Evolutionary conservation across 1,140 invertebrate species (phyloP).

Genomic region (Pseudoatta argentina): DNA sequence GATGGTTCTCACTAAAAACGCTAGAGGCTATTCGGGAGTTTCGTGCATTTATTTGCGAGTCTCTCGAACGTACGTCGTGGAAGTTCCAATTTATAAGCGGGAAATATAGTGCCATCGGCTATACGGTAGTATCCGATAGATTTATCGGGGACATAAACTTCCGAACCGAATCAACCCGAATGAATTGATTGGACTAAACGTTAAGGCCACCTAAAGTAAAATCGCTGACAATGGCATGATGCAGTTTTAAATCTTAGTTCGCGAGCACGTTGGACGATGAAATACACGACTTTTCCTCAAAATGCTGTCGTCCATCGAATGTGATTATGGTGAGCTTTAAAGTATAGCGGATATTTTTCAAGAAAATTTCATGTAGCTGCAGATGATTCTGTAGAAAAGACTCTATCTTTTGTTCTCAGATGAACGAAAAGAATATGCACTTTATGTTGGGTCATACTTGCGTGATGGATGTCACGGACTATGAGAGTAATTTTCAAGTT

Average conservation of each 20-base stretch:
- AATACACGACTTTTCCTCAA: not conserved
- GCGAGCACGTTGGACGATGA: not conserved
- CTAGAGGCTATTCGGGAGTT: not conserved
- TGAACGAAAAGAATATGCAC: conserved; percentile 37
- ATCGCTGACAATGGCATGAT: conserved; percentile 9
- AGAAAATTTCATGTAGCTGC: not conserved
- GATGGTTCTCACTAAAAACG: conserved; percentile 26
- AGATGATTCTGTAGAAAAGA: not conserved
- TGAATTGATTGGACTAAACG: conserved; percentile 39
- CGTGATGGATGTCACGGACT: conserved; percentile 28
- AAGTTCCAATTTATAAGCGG: conserved; percentile 46
- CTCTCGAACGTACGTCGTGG: not conserved
- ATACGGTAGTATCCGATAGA: conserved; percentile 23
- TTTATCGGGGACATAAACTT: conserved; percentile 50
- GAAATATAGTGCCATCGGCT: conserved; percentile 28
- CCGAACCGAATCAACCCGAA: conserved; percentile 22
- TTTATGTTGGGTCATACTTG: not conserved
- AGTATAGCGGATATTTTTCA: conserved; percentile 17
- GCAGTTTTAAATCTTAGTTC: conserved; percentile 40
- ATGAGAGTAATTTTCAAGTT: conserved; percentile 35
- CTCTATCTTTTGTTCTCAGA: not conserved
- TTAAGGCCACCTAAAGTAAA: conserved; percentile 45
- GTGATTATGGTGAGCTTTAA: conserved; percentile 34
- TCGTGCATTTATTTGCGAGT: conserved; percentile 39
- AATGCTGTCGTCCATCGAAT: conserved; percentile 28